These are phyloP conservation scores for Callithrix jacchus DNA, from an alignment of 2,113 vertebrate genomes.

Conservation along the genomic window DNA sequence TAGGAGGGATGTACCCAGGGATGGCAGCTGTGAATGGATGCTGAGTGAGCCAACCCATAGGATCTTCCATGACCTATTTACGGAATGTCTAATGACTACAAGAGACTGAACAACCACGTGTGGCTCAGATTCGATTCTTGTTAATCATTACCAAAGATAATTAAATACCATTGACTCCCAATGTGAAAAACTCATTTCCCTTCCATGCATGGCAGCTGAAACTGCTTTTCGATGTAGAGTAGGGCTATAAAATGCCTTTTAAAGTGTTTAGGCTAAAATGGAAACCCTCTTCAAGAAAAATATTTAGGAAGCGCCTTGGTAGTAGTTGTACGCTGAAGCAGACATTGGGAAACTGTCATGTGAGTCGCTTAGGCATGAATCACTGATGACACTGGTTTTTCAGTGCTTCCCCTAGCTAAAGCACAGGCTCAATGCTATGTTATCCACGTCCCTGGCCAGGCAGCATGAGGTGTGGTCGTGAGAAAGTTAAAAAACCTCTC, in stretches of 20 bases:
- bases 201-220: neutral
- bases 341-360: rapidly evolving
- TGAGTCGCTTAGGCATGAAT: rapidly evolving
- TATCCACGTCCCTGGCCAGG: rapidly evolving
- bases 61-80: neutral
- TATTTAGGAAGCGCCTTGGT: neutral
- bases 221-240: neutral
- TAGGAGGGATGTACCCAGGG: rapidly evolving
- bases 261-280: neutral
- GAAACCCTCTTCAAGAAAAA: neutral
- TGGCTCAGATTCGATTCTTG: neutral
- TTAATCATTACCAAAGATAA: neutral
- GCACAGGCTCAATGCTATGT: rapidly evolving
- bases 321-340: rapidly evolving
- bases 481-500: neutral
- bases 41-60: neutral
- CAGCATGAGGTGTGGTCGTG: no score
- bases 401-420: rapidly evolving
- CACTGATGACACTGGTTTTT: rapidly evolving
- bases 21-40: no score
- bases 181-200: neutral
- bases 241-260: neutral
- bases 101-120: neutral
- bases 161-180: neutral
- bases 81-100: neutral